Evolutionary conservation across 2,797 vertebrate genomes (phyloP).

Genomic region (Capromys pilorides): DNA sequence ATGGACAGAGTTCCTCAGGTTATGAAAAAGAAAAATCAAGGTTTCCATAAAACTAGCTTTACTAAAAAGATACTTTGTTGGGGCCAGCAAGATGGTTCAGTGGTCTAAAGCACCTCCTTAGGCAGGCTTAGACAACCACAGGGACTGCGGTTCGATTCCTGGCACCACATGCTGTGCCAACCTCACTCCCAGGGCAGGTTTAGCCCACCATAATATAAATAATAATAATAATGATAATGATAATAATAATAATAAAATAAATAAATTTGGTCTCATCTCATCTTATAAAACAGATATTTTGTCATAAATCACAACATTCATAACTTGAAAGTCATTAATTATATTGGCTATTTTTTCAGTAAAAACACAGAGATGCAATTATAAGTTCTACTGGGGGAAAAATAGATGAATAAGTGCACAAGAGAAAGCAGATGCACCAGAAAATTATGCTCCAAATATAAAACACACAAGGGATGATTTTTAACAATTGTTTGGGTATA

Average conservation of each 20-base stretch:
- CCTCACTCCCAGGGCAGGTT: too few relatives aligned
- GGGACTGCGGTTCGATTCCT: too few relatives aligned
- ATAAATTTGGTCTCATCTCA: too few relatives aligned
- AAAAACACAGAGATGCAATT: background rate
- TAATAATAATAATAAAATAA: too few relatives aligned
- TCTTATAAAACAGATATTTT: background rate
- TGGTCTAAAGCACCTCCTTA: too few relatives aligned
- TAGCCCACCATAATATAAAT: too few relatives aligned
- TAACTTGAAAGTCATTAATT: conserved; percentile 3
- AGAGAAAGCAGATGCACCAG: background rate
- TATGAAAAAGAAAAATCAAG: background rate
- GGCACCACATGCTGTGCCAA: too few relatives aligned
- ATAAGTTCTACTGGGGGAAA: background rate
- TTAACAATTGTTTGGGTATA: background rate
- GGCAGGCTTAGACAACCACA: too few relatives aligned
- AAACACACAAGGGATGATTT: background rate
- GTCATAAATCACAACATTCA: background rate
- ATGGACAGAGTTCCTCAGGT: background rate
- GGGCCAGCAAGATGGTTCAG: too few relatives aligned
- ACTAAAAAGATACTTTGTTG: background rate
- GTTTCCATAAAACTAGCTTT: background rate
- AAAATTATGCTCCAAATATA: background rate
- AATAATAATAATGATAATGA: too few relatives aligned
- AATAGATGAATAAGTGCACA: background rate
- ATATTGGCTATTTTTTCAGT: conserved; percentile 8